A percentile compares a stretch with the other conserved stretches of the same genome.
phyloP scores from a whole-genome alignment of 2,888 invertebrate genomes.

The Pristionchus fissidentatus region DNA sequence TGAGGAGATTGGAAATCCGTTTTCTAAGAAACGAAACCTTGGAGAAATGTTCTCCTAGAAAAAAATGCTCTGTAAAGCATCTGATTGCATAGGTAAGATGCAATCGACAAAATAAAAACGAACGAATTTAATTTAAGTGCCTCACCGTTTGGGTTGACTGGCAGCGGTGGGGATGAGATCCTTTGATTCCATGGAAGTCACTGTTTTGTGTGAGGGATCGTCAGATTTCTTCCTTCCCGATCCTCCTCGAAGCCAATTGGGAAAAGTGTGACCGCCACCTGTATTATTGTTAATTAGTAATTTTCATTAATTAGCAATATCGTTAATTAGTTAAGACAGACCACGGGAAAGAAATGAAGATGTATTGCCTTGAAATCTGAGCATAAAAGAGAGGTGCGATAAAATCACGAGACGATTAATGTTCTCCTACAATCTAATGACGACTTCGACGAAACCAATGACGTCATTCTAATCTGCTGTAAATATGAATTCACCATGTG shows the following conservation, averaged over 20 bases:
- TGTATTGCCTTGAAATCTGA: neutral
- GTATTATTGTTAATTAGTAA: no score
- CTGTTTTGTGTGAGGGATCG: neutral
- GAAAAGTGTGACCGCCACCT: neutral
- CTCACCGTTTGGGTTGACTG: slow-evolving; percentile 14
- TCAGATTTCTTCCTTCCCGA: slow-evolving; percentile 46
- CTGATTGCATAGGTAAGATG: no score
- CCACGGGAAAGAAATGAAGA: neutral
- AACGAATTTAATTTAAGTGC: neutral
- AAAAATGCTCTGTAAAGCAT: no score
- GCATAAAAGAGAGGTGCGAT: neutral
- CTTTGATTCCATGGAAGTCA: neutral
- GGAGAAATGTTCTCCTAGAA: no score
- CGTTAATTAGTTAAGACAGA: no score
- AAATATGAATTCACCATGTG: neutral
- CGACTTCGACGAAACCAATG: no score
- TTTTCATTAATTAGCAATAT: neutral
- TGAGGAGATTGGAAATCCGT: no score
- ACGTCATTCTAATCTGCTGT: no score
- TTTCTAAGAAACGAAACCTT: no score
- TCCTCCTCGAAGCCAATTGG: slow-evolving; percentile 32
- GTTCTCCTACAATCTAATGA: no score
- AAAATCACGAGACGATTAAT: no score
- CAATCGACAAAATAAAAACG: neutral
- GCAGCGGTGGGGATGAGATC: neutral